Conservation (phyloP, 2,797 vertebrate species). For the Sebastes glaucus region DNA sequence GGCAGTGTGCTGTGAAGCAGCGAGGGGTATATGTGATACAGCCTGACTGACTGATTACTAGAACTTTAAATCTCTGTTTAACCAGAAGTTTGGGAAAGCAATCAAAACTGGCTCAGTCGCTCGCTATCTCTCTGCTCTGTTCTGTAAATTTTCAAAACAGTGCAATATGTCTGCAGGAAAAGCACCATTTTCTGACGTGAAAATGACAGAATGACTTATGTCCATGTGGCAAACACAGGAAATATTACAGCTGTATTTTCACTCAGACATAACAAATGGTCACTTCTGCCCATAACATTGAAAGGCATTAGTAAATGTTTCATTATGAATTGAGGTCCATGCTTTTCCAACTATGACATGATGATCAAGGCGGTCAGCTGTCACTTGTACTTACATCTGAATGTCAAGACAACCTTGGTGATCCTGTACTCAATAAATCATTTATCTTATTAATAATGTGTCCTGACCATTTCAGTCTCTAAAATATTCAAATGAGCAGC, state of each 20-base stretch:
- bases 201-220: neutral
- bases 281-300: neutral
- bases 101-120: constrained; percentile 13
- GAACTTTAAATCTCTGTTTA: constrained; percentile 37
- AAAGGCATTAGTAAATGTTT: neutral
- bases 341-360: neutral
- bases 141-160: neutral
- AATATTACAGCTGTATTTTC: constrained; percentile 5
- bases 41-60: constrained; percentile 23
- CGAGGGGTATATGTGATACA: constrained; percentile 21
- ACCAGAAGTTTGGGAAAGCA: constrained; percentile 32
- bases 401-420: constrained; percentile 1
- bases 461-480: neutral
- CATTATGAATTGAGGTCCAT: neutral
- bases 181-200: neutral
- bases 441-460: constrained; percentile 24
- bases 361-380: constrained; percentile 27
- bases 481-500: constrained; percentile 19
- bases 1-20: constrained; percentile 28
- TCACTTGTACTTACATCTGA: constrained; percentile 15
- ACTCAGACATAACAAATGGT: neutral
- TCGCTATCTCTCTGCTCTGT: neutral
- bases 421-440: constrained; percentile 32
- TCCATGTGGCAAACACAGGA: neutral
- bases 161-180: neutral